Conservation (phyloP, 2,797 vertebrate genomes). For the Scolopax bukidnonensis region DNA sequence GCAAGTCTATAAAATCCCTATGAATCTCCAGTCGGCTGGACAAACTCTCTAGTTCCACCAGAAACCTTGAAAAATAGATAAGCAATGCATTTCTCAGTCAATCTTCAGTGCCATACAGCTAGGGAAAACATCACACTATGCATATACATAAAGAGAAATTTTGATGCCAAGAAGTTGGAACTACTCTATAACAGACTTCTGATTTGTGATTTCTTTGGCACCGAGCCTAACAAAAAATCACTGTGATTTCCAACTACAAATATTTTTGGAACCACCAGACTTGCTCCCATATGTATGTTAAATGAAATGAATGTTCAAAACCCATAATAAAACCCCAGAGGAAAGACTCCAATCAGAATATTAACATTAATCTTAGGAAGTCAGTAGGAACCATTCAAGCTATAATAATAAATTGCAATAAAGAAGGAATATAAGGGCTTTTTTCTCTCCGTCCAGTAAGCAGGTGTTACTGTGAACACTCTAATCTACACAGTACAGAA, state of each 20-base stretch:
- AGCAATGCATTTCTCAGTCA: conserved; percentile 14
- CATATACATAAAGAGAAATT: background rate
- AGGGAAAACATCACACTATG: conserved; percentile 11
- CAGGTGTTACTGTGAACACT: conserved; percentile 54
- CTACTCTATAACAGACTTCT: conserved; percentile 37
- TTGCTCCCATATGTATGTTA: conserved; percentile 46
- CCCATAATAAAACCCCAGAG: conserved; percentile 51
- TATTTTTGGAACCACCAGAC: conserved; percentile 71
- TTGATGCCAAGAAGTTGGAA: conserved; percentile 42
- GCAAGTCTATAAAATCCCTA: conserved; percentile 3
- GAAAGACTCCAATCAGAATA: conserved; percentile 57
- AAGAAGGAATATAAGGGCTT: conserved; percentile 11
- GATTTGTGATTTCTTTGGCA: conserved; percentile 73
- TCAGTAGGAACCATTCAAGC: conserved; percentile 56
- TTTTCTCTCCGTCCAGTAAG: conserved; percentile 35
- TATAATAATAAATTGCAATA: conserved; percentile 57
- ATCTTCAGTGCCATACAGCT: background rate
- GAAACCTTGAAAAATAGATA: conserved; percentile 18
- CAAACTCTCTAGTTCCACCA: background rate
- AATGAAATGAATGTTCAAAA: conserved; percentile 64
- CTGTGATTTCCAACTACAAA: conserved; percentile 71
- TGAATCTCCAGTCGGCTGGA: background rate
- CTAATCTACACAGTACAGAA: conserved; percentile 15
- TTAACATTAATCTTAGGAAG: conserved; percentile 70
- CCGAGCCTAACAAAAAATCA: conserved; percentile 67